These are phyloP conservation scores for Varanus komodoensis DNA, from an alignment of 2,113 vertebrate species.

Conservation along the genomic window DNA sequence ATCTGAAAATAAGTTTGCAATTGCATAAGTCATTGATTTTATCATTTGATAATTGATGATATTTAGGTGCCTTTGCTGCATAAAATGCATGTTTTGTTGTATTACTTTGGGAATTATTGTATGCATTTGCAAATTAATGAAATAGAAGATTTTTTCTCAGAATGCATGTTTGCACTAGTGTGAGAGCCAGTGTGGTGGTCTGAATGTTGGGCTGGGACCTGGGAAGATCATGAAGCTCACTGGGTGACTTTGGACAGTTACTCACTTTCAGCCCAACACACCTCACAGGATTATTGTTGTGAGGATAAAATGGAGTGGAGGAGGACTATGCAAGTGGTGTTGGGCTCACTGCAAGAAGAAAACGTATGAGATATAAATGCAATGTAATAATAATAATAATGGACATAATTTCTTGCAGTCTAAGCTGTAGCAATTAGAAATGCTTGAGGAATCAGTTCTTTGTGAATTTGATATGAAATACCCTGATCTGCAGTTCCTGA, in stretches of 20 bases:
- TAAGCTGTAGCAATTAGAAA: background rate
- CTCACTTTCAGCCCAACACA: too few relatives aligned
- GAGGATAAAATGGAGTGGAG: too few relatives aligned
- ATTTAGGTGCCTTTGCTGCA: constrained; percentile 19
- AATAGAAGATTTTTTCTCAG: background rate
- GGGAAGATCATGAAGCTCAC: too few relatives aligned
- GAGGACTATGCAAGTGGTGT: too few relatives aligned
- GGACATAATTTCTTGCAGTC: background rate
- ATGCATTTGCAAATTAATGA: background rate
- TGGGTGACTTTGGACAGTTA: too few relatives aligned
- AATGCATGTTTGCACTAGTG: background rate
- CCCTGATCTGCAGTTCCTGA: background rate
- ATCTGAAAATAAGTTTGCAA: background rate
- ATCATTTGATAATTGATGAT: background rate
- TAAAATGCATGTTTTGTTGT: background rate
- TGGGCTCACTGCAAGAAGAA: too few relatives aligned
- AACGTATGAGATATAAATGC: too few relatives aligned
- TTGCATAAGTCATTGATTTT: background rate
- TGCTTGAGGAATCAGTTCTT: background rate
- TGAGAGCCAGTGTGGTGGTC: too few relatives aligned
- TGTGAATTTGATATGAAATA: background rate
- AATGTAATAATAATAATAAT: too few relatives aligned
- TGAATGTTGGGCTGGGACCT: too few relatives aligned
- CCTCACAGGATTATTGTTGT: too few relatives aligned
- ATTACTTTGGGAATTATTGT: too few relatives aligned